Percentiles rank a stretch among this genome's conserved stretches.
These are phyloP conservation scores for Miniopterus natalensis DNA, from an alignment of 2,113 vertebrate genomes.

Conservation along the genomic window DNA sequence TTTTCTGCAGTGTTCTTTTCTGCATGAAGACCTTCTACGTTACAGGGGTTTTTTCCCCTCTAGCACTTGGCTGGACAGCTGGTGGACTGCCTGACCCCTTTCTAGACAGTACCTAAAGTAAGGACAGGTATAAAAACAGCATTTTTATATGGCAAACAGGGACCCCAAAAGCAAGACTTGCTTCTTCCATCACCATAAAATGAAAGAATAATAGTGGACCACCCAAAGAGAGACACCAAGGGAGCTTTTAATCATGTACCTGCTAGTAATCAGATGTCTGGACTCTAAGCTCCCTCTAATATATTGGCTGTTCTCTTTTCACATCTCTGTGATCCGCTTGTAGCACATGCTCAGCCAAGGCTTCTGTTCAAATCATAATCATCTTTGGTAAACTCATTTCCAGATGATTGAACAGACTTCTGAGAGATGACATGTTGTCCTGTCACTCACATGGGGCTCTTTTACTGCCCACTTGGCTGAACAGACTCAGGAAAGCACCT, in stretches of 20 bases:
- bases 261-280: slow-evolving; percentile 24
- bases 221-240: not conserved
- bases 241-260: not conserved
- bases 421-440: not conserved
- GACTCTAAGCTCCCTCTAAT: slow-evolving; percentile 26
- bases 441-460: not conserved
- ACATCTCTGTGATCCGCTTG: not conserved
- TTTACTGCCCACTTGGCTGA: not conserved
- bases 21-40: not conserved
- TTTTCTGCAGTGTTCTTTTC: not conserved
- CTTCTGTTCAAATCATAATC: slow-evolving; percentile 30
- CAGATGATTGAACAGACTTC: slow-evolving; percentile 50
- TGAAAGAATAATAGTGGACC: slow-evolving; percentile 12
- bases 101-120: not conserved
- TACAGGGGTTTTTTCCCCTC: not conserved
- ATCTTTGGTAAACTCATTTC: slow-evolving; percentile 51
- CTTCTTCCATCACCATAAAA: not conserved
- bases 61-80: not conserved
- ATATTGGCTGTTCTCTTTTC: not conserved
- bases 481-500: not conserved
- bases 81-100: not conserved
- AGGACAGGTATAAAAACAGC: not conserved
- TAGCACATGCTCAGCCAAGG: not conserved
- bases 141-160: slow-evolving; percentile 9
- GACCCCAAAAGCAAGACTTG: not conserved